Percentiles rank a stretch among this genome's conserved stretches.
These are phyloP conservation scores for Sinohyriopsis cumingii DNA, from an alignment of 2,888 invertebrate species.

Conservation along the genomic window DNA sequence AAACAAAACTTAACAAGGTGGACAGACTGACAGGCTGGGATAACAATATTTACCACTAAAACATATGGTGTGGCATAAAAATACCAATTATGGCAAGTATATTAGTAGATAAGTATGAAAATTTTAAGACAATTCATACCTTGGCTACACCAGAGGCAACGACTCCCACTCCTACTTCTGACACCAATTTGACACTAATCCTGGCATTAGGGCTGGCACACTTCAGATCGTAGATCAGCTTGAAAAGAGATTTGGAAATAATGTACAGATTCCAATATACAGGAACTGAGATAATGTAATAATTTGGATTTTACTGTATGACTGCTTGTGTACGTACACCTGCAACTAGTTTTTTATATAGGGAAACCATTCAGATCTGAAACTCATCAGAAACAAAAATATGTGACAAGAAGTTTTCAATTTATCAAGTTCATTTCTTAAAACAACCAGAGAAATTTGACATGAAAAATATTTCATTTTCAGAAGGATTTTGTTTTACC, in stretches of 20 bases:
- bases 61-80: background rate
- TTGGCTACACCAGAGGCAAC: constrained; percentile 99
- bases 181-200: constrained; percentile 97
- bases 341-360: too few species aligned
- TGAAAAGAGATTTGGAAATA: constrained; percentile 63
- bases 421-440: too few species aligned
- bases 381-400: too few species aligned
- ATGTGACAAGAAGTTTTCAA: too few species aligned
- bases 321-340: too few species aligned
- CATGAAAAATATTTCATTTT: too few species aligned
- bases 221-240: constrained; percentile 98
- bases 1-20: background rate
- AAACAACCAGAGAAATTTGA: too few species aligned
- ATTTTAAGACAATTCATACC: constrained; percentile 73
- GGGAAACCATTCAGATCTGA: too few species aligned
- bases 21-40: background rate
- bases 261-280: background rate
- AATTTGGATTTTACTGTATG: too few species aligned
- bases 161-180: constrained; percentile 98
- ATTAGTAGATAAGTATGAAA: background rate
- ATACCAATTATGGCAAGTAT: background rate
- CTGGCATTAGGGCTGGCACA: constrained; percentile 96
- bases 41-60: background rate
- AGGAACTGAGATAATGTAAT: background rate
- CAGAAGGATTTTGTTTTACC: too few species aligned